Percentiles rank a stretch among this genome's conserved stretches.
Conservation (phyloP, 2,113 vertebrate genomes). For the Nothobranchius kuhntae region DNA sequence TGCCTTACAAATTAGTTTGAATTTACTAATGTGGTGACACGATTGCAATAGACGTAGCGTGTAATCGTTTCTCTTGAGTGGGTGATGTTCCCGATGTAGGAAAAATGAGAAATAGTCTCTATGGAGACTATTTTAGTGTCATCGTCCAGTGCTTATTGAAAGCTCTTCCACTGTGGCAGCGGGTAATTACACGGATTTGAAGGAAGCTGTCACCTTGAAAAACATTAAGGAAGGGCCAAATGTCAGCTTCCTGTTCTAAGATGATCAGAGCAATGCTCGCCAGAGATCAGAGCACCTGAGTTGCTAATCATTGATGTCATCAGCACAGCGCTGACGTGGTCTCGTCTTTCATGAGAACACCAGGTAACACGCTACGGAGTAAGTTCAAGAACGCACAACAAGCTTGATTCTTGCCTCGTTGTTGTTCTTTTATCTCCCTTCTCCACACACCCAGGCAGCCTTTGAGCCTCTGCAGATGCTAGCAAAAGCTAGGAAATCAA, state of each 20-base stretch:
- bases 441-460: slow-evolving; percentile 36
- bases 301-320: slow-evolving; percentile 37
- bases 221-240: slow-evolving; percentile 21
- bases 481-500: slow-evolving; percentile 77
- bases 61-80: slow-evolving; percentile 63
- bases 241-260: slow-evolving; percentile 34
- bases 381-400: slow-evolving; percentile 39
- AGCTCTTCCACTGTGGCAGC: slow-evolving; percentile 23
- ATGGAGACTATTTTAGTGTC: slow-evolving; percentile 29
- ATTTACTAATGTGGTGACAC: slow-evolving; percentile 27
- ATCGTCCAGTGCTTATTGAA: slow-evolving; percentile 51
- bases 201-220: slow-evolving; percentile 32
- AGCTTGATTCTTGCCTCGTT: slow-evolving; percentile 43
- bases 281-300: slow-evolving; percentile 12
- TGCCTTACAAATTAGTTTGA: too few relatives aligned
- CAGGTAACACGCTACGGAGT: slow-evolving; percentile 42
- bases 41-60: slow-evolving; percentile 62
- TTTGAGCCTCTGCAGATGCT: slow-evolving; percentile 63
- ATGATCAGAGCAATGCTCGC: slow-evolving; percentile 28
- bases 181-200: slow-evolving; percentile 48
- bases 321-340: slow-evolving; percentile 6
- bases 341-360: slow-evolving; percentile 42
- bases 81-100: slow-evolving; percentile 54
- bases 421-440: slow-evolving; percentile 59
- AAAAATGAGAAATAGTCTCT: slow-evolving; percentile 57